Evolutionary conservation across 2,888 invertebrate species (phyloP).

Genomic region (Campoplex nolae): DNA sequence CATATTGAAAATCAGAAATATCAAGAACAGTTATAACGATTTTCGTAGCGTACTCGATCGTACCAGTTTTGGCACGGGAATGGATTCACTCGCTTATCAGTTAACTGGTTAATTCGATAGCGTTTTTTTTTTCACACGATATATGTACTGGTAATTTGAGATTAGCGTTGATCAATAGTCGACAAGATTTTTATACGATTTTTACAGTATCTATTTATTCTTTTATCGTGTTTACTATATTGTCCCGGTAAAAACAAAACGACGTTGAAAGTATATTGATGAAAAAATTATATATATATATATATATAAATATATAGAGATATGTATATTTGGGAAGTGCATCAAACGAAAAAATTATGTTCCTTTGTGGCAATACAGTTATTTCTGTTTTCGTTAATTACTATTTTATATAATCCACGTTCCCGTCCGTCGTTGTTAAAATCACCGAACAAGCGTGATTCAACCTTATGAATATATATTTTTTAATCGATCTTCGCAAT

Average conservation of each 20-base stretch:
- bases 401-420: constrained; percentile 52
- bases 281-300: constrained; percentile 30
- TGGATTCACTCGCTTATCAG: too few relatives aligned
- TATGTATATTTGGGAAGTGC: constrained; percentile 30
- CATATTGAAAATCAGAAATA: too few relatives aligned
- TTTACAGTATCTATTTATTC: constrained; percentile 62
- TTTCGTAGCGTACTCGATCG: too few relatives aligned
- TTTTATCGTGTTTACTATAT: constrained; percentile 40
- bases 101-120: background rate
- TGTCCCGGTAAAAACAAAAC: constrained; percentile 37
- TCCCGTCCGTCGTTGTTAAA: constrained; percentile 63
- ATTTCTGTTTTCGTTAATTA: constrained; percentile 45
- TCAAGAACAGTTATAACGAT: too few relatives aligned
- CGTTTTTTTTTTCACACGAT: too few relatives aligned
- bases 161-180: background rate
- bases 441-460: constrained; percentile 38
- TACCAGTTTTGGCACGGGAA: too few relatives aligned
- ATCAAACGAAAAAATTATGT: constrained; percentile 47
- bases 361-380: constrained; percentile 62
- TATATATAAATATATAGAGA: constrained; percentile 18
- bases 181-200: constrained; percentile 59
- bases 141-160: background rate
- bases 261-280: constrained; percentile 37
- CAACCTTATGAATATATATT: constrained; percentile 41
- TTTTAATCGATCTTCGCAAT: constrained; percentile 23